Evolutionary conservation across 2,113 vertebrate genomes (phyloP).

Genomic region (Pachyramphus minor): DNA sequence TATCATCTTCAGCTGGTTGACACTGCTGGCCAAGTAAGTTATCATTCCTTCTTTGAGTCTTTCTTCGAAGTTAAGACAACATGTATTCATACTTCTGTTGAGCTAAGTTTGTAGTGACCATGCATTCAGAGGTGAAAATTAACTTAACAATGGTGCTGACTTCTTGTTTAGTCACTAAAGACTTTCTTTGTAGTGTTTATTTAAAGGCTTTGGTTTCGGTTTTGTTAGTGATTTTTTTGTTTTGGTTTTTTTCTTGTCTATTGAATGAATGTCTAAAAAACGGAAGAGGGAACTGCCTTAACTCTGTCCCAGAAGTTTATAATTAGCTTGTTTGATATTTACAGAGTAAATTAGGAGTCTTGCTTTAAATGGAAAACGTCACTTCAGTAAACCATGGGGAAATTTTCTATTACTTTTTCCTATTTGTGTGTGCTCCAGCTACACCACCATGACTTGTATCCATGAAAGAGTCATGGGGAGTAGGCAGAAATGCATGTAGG

Average conservation of each 20-base stretch:
- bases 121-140: background rate
- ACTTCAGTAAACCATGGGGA: background rate
- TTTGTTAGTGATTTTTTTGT: background rate
- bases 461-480: background rate
- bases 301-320: background rate
- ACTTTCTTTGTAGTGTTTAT: background rate
- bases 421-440: background rate
- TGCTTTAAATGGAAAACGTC: background rate
- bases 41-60: background rate
- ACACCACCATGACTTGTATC: background rate
- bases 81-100: background rate
- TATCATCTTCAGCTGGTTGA: constrained; percentile 98
- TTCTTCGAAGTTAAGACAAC: background rate
- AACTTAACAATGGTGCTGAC: background rate
- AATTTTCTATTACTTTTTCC: background rate
- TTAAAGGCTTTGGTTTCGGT: background rate
- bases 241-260: fast-evolving
- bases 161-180: background rate
- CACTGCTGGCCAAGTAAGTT: constrained; percentile 93
- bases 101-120: background rate
- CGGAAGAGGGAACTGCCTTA: background rate
- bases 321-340: background rate
- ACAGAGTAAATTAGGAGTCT: background rate
- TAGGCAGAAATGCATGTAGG: background rate
- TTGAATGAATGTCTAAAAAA: background rate